A percentile compares a stretch with the other conserved stretches of the same genome.
These are phyloP conservation scores for Sander vitreus DNA, from an alignment of 2,113 vertebrate genomes.

Conservation along the genomic window DNA sequence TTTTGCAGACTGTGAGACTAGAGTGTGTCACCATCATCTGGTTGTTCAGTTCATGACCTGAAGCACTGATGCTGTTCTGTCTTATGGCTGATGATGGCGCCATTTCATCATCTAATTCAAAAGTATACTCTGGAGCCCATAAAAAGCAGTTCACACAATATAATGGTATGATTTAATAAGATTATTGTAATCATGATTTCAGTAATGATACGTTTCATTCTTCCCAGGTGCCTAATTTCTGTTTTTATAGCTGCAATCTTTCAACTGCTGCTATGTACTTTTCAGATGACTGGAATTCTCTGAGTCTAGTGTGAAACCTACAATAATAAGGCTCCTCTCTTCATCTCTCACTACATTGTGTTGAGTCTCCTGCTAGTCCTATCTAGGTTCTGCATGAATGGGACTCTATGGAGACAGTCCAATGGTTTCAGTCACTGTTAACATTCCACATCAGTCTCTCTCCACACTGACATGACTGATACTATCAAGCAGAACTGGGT, in stretches of 20 bases:
- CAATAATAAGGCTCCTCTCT: slow-evolving; percentile 38
- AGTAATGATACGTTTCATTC: slow-evolving; percentile 40
- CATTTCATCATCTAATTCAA: slow-evolving; percentile 34
- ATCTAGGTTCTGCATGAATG: slow-evolving; percentile 72
- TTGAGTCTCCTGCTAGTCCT: slow-evolving; percentile 49
- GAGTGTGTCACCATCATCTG: slow-evolving; percentile 33
- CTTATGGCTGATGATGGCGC: slow-evolving; percentile 60
- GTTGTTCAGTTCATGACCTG: not conserved
- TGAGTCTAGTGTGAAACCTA: slow-evolving; percentile 26
- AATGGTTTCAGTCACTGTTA: slow-evolving; percentile 72
- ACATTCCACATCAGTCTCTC: slow-evolving; percentile 76
- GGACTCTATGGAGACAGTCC: slow-evolving; percentile 72
- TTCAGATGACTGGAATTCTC: slow-evolving; percentile 46
- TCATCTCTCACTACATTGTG: slow-evolving; percentile 42
- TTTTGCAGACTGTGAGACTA: not conserved
- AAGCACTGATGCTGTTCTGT: slow-evolving; percentile 11
- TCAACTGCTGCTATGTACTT: slow-evolving; percentile 30
- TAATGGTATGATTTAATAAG: slow-evolving; percentile 50
- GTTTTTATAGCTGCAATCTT: slow-evolving; percentile 60
- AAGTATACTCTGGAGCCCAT: not conserved
- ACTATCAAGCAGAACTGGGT: slow-evolving; percentile 57
- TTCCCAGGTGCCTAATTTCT: slow-evolving; percentile 32
- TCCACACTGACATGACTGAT: slow-evolving; percentile 55
- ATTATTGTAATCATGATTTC: slow-evolving; percentile 43
- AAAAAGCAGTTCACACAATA: slow-evolving; percentile 8